Base-by-base conservation (phyloP, 2,888 invertebrate species). In the Acanthacorydalis orientalis region DNA sequence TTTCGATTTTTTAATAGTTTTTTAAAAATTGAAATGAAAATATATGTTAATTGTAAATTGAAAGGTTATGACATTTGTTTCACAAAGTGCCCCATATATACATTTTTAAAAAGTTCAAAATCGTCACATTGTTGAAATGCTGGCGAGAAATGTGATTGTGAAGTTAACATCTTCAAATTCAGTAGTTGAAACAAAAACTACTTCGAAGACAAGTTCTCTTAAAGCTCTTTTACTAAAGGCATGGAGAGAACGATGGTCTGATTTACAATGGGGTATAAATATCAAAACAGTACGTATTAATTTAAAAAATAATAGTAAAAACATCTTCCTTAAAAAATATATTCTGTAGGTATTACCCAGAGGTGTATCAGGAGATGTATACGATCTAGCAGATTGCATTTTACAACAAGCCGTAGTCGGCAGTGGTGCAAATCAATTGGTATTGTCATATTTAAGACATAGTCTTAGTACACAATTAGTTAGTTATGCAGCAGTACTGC, bases 161-260 rank as follows among this genome's bases (percentile, higher is more conserved):
- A 37, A 37, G 14, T 14, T 12, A 12, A n/a, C 37, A 37, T 37
- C 37, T 12, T 37, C 37, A 37, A 37, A 37, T 37, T 37, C 37
- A 7, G 37, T 37, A 8, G 37, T 37, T 37, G 83, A 84, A 64
- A 80, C 81, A 48, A 84, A 85, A 69, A 82, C 82, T 51, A 85
- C 85, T 33, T 85, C 84, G 63, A 85, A 85, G 72, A 85, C 85
- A 1, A 83, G 84, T 64, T 80, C 82, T 49, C 64, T 87, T 43
- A 86, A 86, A 65, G 83, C 85, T 49, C 68, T 88, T 31, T 70
- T 90, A 54, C 68, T 90, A 49, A 75, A 80, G 62, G 95, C 93
- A 43, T 96, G 95, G 95, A 75, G 91, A 56, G 93, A 95, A 68
- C 73, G 95, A 51, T 95, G 95, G 95, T 83, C 85, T 1, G 93